Evolutionary conservation across 2,888 invertebrate genomes (phyloP).

Genomic region (Diadegma fenestrale): DNA sequence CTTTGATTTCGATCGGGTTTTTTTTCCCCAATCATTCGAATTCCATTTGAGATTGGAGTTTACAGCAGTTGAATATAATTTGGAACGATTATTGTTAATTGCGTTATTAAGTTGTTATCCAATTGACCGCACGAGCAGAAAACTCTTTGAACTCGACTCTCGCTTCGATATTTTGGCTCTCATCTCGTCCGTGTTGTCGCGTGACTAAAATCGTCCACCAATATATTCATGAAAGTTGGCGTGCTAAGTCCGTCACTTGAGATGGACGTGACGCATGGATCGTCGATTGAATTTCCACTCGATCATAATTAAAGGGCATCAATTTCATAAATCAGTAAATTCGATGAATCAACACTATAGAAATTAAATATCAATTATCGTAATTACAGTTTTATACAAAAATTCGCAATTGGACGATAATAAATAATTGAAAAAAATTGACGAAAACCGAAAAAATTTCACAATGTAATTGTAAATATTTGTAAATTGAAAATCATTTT

Average conservation of each 20-base stretch:
- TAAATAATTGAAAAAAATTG: too few species aligned
- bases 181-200: neutral
- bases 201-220: neutral
- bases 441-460: too few species aligned
- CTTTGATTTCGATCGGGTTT: conserved; percentile 2
- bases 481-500: too few species aligned
- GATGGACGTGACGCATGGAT: neutral
- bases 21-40: neutral
- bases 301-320: neutral
- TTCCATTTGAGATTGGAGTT: neutral
- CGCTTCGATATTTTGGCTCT: conserved; percentile 18
- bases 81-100: neutral
- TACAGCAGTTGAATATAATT: neutral
- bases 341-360: neutral
- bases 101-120: conserved; percentile 1
- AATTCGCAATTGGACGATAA: too few species aligned
- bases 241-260: neutral
- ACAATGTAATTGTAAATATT: too few species aligned
- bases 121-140: neutral
- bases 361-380: neutral
- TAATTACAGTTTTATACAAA: neutral
- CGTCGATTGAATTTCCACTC: neutral
- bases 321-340: neutral
- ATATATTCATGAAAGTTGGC: conserved; percentile 21
- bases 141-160: conserved; percentile 26